A percentile compares a stretch with the other conserved stretches of the same genome.
phyloP scores from a whole-genome alignment of 2,797 vertebrate genomes.

The Scomberomorus guttatus region DNA sequence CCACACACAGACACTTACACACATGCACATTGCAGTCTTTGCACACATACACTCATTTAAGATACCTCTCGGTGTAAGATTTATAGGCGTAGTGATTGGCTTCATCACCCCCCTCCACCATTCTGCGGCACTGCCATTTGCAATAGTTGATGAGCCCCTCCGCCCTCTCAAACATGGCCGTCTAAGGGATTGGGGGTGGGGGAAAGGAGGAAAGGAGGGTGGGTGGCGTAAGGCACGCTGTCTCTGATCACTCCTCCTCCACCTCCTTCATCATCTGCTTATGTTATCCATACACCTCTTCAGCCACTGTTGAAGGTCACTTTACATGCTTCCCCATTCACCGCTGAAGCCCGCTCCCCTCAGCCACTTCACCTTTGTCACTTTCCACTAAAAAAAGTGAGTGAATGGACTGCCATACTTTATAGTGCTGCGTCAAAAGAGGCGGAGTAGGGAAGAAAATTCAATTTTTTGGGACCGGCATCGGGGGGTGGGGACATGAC shows the following conservation, averaged over 20 bases:
- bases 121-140: slow-evolving; percentile 89
- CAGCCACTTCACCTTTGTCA: slow-evolving; percentile 80
- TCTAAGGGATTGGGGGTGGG: slow-evolving; percentile 83
- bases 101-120: slow-evolving; percentile 86
- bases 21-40: slow-evolving; percentile 63
- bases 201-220: slow-evolving; percentile 75
- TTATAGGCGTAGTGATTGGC: slow-evolving; percentile 88
- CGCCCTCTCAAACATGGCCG: slow-evolving; percentile 87
- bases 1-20: slow-evolving; percentile 52
- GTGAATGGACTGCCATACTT: slow-evolving; percentile 85
- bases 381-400: slow-evolving; percentile 77
- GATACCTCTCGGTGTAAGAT: slow-evolving; percentile 80
- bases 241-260: slow-evolving; percentile 81
- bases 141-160: slow-evolving; percentile 87
- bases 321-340: slow-evolving; percentile 56
- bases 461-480: slow-evolving; percentile 81
- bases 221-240: slow-evolving; percentile 78
- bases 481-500: slow-evolving; percentile 78
- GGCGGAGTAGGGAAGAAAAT: slow-evolving; percentile 82
- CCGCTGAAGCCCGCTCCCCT: slow-evolving; percentile 48
- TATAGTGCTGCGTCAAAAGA: slow-evolving; percentile 91
- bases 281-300: slow-evolving; percentile 76
- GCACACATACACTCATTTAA: slow-evolving; percentile 73
- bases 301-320: slow-evolving; percentile 81
- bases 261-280: slow-evolving; percentile 77